Base-by-base conservation (phyloP, 1,140 invertebrate species). In the Papilio machaon region DNA sequence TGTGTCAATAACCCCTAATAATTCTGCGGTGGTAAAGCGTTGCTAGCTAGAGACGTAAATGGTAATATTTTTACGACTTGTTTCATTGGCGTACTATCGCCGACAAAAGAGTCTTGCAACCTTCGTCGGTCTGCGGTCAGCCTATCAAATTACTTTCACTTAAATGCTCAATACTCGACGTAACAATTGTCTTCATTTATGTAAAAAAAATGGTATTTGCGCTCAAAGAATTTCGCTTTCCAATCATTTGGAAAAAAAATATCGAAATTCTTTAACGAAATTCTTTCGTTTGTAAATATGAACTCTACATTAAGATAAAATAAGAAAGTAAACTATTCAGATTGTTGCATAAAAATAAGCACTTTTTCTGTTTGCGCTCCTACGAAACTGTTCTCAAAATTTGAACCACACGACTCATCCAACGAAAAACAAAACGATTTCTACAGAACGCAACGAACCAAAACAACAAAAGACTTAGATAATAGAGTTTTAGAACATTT, bases 71-170 rank as follows among this genome's bases (percentile, higher is more conserved):
- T 79, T 79, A 79, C 64, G 77, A 60, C 9, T 43, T 43, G 35
- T 79, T 79, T 30, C 60, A 79, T 79, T 47, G 77, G n/a, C 58
- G 60, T 58, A 67, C 11, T n/a, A 23, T 79, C 9, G 58, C 77
- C 77, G 77, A 79, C 77, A 79, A 78, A 67, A 79, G 60, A 67
- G 30, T 11, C 77, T 19, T 67, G 11, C 35, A 19, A 67, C 35
- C 58, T 64, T n/a, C 19, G 46, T 58, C 67, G 46, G 15, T 84
- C 76, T 88, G 87, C 78, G 87, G 87, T 84, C 67, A 83, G 52
- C 54, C 85, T 54, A 82, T 84, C 80, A 86, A 86, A 87, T 89
- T 87, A 90, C 89, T 90, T 90, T 91, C 90, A 88, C 89, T 88
- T 78, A 80, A 86, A 85, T 73, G 54, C 78, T 80, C 85, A 82